Evolutionary conservation across 2,113 vertebrate species (phyloP), one percentile per base, ranked within the genome.

Genomic region (Mobula hypostoma): DNA sequence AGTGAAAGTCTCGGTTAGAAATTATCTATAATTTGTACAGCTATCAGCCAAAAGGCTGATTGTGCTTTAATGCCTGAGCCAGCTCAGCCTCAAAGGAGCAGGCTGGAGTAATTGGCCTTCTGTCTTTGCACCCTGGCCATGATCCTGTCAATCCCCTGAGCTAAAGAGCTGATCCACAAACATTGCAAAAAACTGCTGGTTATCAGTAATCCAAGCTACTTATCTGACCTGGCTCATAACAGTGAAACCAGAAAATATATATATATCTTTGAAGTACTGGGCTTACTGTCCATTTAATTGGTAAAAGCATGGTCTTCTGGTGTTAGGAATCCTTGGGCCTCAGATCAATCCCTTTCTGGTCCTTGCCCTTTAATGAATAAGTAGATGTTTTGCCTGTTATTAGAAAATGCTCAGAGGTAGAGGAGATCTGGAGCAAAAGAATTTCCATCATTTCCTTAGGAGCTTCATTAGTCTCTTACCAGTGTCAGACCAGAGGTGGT

Each of bases 21-120:
- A 90, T 90, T 32, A 90, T 90, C 85, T 66, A 66, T 32, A 7
- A 66, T 66, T 90, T 90, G 63, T 61, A 7, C 61, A 90, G 85
- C 58, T 66, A 63, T 32, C 32, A 77, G 76, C 76, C 76, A 77
- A 66, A 66, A 74, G 72, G 76, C 76, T 77, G 76, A 77, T 77
- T n/a, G 14, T 90, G 63, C 61, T 90, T 90, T 90, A 66, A 66
- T 66, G 85, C 61, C 61, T 66, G 58, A 66, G 63, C n/a, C 85
- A 90, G 61, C n/a, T 90, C 66, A 90, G 61, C 61, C 29, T 90
- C 85, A n/a, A 90, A 90, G 14, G 61, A n/a, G 32, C n/a, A 32
- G 5, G 61, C 63, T 63, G 63, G 58, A 63, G 85, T 90, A 66
- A 90, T 90, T 90, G 82, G 19, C 21, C 82, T 27, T 90, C 58